phyloP scores from a whole-genome alignment of 2,888 invertebrate genomes.

The Volucella zonaria region DNA sequence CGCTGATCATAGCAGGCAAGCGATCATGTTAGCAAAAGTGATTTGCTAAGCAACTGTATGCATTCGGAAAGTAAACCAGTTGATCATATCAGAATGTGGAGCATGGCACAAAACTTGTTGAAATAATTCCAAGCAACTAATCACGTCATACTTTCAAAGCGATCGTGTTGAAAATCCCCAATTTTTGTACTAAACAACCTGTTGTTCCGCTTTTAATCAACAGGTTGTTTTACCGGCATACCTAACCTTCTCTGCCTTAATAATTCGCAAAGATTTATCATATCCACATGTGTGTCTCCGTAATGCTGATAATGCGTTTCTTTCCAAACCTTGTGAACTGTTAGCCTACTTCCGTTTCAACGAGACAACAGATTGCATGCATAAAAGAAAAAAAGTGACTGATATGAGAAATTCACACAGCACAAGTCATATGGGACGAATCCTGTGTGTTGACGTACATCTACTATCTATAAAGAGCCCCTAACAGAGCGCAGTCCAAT shows the following conservation, averaged over 20 bases:
- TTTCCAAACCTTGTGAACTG: constrained; percentile 36
- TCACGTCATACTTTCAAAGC: no score
- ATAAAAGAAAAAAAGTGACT: constrained; percentile 27
- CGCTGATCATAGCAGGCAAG: no score
- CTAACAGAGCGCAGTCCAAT: neutral
- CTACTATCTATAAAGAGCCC: neutral
- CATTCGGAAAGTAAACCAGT: no score
- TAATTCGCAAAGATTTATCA: constrained; percentile 26
- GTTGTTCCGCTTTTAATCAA: neutral
- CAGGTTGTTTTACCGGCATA: constrained; percentile 1
- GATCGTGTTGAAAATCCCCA: no score
- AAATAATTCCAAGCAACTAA: no score
- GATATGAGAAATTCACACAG: constrained; percentile 63
- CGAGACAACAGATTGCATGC: constrained; percentile 63
- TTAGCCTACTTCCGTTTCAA: constrained; percentile 66
- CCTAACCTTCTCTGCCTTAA: neutral
- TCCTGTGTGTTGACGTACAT: constrained; percentile 47
- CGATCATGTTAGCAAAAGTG: no score
- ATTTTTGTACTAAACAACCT: no score
- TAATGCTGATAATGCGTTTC: neutral
- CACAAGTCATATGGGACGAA: constrained; percentile 38
- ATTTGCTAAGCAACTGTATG: no score
- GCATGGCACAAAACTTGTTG: no score
- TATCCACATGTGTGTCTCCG: constrained; percentile 40
- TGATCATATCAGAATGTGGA: no score